Base-by-base conservation (phyloP, 64 coral and sea anemone genomes). In the Montipora cactus region DNA sequence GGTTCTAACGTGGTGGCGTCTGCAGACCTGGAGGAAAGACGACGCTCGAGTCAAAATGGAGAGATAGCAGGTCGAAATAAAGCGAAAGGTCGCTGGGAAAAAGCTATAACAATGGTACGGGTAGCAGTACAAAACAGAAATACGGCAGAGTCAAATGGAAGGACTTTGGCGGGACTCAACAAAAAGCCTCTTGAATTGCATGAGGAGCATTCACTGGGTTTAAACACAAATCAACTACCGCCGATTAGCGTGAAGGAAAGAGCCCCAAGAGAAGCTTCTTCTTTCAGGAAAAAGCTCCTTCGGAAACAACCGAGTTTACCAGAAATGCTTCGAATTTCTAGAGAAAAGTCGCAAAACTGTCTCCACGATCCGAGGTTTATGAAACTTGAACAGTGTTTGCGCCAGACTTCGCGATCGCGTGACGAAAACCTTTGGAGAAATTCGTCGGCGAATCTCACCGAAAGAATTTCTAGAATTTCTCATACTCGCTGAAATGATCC, bases 11-110 rank as follows among this genome's bases (percentile, higher is more conserved):
- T 86, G 8, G 66, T 86, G 3, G 82, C 81, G 66, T 11, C 81
- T 22, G 53, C 61, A 64, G 71, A 86, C 28, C 11, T 49, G 47
- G 82, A 86, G 19, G 59, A 67, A 51, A 15, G 46, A 11, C 82
- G 16, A 11, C 82, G 16, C 18, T 2, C 66, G 5, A 72, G 77
- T 12, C 4, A 80, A 47, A 79, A 50, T 46, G 78, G 61, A 13
- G 48, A 89, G 12, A 9, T 10, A 46, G 68, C 3, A 12, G 62
- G 20, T 10, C 22, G 62, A 23, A 23, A 52, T 8, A 88, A 78
- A 44, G 87, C 47, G 10, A 80, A 98, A 84, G 92, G 89, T 52
- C 94, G 90, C 19, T 98, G 96, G 96, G 96, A 98, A 67, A 98
- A 98, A 77, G 96, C 96, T 9, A 84, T 98, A 79, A 59, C 89